These are phyloP conservation scores for Gambelia wislizenii DNA, from an alignment of 2,797 vertebrate species.

Conservation along the genomic window DNA sequence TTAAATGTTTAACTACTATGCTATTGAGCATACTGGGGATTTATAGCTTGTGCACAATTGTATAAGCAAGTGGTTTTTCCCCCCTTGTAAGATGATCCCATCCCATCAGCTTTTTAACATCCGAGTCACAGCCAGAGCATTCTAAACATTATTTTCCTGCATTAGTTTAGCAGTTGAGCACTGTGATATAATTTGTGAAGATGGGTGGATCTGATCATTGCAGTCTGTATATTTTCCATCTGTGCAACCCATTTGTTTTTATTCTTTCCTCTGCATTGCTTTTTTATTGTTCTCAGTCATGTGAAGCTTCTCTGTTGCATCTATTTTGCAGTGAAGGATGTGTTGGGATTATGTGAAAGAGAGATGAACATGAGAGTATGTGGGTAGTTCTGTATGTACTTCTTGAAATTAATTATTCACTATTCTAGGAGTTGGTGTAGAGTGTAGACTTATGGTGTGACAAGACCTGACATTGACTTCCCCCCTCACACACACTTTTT, in stretches of 20 bases:
- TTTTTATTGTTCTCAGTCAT: background rate
- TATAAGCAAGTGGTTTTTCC: too few species aligned
- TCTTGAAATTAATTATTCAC: constrained; percentile 11
- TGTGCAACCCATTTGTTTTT: background rate
- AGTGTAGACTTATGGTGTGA: background rate
- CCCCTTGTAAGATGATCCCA: background rate
- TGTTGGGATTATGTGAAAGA: background rate
- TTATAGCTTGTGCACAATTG: too few species aligned
- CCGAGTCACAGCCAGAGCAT: background rate
- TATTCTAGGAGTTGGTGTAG: background rate
- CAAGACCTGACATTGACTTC: background rate
- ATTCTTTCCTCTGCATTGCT: background rate
- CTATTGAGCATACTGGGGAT: too few species aligned
- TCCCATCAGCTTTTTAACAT: background rate
- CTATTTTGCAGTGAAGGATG: background rate
- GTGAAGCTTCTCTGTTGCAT: accelerated
- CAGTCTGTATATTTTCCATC: background rate
- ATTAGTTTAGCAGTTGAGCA: background rate
- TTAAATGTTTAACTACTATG: too few species aligned
- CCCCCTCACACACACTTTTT: background rate
- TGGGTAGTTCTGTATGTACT: background rate
- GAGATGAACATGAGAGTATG: background rate
- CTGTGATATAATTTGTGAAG: background rate
- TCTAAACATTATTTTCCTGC: constrained; percentile 2
- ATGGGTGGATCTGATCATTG: background rate